A percentile compares a stretch with the other conserved stretches of the same genome.
Evolutionary conservation across 1,140 invertebrate species (phyloP).

Genomic region (Monomorium pharaonis): DNA sequence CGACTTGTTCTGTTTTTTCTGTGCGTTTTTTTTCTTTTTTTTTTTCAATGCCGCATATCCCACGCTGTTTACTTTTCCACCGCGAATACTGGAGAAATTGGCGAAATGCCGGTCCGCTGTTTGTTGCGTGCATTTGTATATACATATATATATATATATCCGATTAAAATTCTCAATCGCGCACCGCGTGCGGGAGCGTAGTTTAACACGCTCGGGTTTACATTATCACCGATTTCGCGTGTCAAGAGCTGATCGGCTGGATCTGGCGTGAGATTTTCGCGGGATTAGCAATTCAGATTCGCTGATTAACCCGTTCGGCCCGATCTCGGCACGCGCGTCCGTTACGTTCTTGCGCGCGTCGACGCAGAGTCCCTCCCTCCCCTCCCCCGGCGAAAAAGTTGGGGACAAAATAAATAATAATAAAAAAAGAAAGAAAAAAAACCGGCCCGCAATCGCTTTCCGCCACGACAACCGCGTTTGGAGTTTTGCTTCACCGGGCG

Average conservation of each 20-base stretch:
- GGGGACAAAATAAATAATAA: too few species aligned
- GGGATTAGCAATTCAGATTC: conserved; percentile 16
- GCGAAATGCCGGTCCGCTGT: not conserved
- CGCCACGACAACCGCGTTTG: not conserved
- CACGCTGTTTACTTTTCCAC: conserved; percentile 24
- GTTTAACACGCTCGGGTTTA: not conserved
- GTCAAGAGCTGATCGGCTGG: not conserved
- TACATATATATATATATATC: too few species aligned
- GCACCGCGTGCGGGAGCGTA: not conserved
- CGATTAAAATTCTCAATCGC: conserved; percentile 18
- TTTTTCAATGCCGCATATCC: not conserved
- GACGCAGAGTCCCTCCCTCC: too few species aligned
- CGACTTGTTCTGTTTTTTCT: not conserved
- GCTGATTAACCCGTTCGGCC: not conserved
- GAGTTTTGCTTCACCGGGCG: conserved; percentile 6
- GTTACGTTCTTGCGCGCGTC: too few species aligned
- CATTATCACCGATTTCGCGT: not conserved
- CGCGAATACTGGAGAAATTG: not conserved
- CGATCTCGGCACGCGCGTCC: too few species aligned
- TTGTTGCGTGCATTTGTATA: not conserved
- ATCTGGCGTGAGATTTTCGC: not conserved
- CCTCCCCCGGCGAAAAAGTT: too few species aligned
- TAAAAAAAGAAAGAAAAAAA: too few species aligned
- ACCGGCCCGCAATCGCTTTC: not conserved
- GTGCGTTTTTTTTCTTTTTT: too few species aligned